Evolutionary conservation across 2,797 vertebrate genomes (phyloP).

Genomic region (Neosilurus mollespiculum): DNA sequence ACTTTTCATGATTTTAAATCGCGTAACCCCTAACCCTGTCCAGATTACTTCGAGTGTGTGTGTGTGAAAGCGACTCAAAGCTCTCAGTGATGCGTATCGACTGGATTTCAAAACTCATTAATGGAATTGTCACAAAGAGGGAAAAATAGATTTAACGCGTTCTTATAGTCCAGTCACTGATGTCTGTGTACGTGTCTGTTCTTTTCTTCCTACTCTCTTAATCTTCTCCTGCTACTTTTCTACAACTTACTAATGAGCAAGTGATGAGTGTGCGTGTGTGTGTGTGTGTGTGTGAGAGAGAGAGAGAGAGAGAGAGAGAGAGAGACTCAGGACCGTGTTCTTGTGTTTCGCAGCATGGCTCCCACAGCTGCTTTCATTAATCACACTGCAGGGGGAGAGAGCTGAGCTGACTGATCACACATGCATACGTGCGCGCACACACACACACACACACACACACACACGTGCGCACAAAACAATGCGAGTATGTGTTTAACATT

Average conservation of each 20-base stretch:
- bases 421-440: conserved; percentile 17
- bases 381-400: conserved; percentile 61
- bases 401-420: conserved; percentile 52
- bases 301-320: conserved; percentile 25
- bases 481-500: conserved; percentile 35
- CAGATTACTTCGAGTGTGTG: background rate
- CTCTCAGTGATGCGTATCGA: background rate
- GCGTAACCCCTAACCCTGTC: conserved; percentile 1
- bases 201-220: conserved; percentile 31
- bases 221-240: conserved; percentile 19
- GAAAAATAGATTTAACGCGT: background rate
- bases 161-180: background rate
- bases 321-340: conserved; percentile 25
- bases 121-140: background rate
- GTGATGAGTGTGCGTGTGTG: conserved; percentile 57
- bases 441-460: conserved; percentile 5
- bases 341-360: conserved; percentile 45
- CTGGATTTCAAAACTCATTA: conserved; percentile 15
- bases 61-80: background rate
- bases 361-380: conserved; percentile 65
- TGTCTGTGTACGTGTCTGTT: conserved; percentile 27
- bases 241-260: conserved; percentile 59
- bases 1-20: background rate
- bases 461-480: background rate
- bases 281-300: conserved; percentile 12